A percentile compares a stretch with the other conserved stretches of the same genome.
Evolutionary conservation across 2,888 invertebrate species (phyloP).

Genomic region (Abrostola triplasia): DNA sequence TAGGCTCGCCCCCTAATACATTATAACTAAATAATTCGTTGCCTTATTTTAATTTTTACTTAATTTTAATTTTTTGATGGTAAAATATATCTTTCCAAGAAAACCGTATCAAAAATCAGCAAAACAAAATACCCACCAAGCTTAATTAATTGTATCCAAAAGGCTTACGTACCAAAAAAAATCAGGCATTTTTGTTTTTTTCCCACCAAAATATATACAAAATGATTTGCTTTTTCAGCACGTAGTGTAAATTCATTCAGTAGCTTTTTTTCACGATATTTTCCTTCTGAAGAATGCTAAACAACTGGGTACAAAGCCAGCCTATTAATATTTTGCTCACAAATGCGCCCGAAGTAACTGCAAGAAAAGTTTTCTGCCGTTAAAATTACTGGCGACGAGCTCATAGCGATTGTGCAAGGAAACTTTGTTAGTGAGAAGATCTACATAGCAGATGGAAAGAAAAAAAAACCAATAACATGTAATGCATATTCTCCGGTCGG

Average conservation of each 20-base stretch:
- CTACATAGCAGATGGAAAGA: too few species aligned
- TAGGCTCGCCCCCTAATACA: too few species aligned
- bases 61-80: too few species aligned
- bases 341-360: slow-evolving; percentile 1
- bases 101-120: not conserved
- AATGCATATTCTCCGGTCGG: too few species aligned
- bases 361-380: slow-evolving; percentile 8
- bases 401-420: not conserved
- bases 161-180: slow-evolving; percentile 16
- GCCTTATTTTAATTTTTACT: too few species aligned
- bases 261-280: slow-evolving; percentile 12
- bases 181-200: slow-evolving; percentile 28
- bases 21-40: too few species aligned
- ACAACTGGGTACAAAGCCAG: slow-evolving; percentile 10
- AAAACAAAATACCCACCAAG: not conserved
- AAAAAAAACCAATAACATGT: too few species aligned
- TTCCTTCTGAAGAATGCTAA: slow-evolving; percentile 44
- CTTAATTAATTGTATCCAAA: slow-evolving; percentile 38
- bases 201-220: slow-evolving; percentile 30
- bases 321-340: slow-evolving; percentile 14
- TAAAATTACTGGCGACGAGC: slow-evolving; percentile 2
- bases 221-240: slow-evolving; percentile 41
- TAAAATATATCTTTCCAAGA: not conserved
- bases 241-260: slow-evolving; percentile 32
- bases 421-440: too few species aligned